Evolutionary conservation across 2,888 invertebrate genomes (phyloP).

Genomic region (Sericinus montela): DNA sequence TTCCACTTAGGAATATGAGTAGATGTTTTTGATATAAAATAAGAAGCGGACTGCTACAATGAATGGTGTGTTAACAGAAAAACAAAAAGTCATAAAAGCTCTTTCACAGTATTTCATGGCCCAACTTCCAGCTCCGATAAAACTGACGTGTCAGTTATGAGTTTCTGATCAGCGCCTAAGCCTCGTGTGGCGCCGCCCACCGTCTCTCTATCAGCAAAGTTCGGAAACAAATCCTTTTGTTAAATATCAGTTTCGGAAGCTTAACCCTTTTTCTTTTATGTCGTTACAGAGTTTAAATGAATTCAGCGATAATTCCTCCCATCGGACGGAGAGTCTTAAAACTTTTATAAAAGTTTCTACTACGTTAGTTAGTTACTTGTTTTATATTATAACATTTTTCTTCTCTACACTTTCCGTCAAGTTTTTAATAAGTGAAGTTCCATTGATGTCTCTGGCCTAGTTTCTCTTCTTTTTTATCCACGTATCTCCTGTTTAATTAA

Average conservation of each 20-base stretch:
- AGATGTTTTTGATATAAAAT: not conserved
- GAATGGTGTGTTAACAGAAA: constrained; percentile 10
- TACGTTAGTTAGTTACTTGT: no score
- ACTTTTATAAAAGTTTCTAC: not conserved
- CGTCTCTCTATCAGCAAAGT: constrained; percentile 35
- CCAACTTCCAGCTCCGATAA: constrained; percentile 56
- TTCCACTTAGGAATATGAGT: no score
- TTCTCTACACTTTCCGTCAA: not conserved
- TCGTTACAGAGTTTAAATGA: constrained; percentile 4
- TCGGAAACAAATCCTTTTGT: constrained; percentile 26
- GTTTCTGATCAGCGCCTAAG: constrained; percentile 58
- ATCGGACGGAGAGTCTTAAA: not conserved
- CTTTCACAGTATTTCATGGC: constrained; percentile 31
- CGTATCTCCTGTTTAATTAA: not conserved
- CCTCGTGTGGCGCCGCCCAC: constrained; percentile 43
- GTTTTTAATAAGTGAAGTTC: constrained; percentile 8
- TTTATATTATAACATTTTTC: not conserved
- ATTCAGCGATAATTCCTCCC: constrained; percentile 4
- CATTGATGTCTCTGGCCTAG: constrained; percentile 14
- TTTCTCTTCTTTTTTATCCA: constrained; percentile 9
- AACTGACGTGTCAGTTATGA: constrained; percentile 70
- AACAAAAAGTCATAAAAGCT: constrained; percentile 5
- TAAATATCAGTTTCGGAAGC: constrained; percentile 18
- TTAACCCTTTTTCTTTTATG: constrained; percentile 19
- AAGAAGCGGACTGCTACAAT: constrained; percentile 1